A percentile compares a stretch with the other conserved stretches of the same genome.
These are phyloP conservation scores for Serilophus lunatus DNA, from an alignment of 2,113 vertebrate species.

Conservation along the genomic window DNA sequence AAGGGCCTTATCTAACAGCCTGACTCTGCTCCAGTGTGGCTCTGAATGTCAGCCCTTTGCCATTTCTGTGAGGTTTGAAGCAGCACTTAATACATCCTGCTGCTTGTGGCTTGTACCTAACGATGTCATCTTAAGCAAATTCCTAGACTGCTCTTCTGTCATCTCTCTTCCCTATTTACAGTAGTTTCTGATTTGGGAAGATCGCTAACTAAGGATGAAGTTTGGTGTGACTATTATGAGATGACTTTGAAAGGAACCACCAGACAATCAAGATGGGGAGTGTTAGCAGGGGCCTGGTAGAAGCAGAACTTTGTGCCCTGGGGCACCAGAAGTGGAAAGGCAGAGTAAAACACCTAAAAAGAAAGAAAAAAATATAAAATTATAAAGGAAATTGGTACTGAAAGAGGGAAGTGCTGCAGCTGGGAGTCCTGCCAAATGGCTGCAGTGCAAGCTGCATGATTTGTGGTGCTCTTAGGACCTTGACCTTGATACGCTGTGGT, in stretches of 20 bases:
- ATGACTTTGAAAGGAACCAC: not conserved
- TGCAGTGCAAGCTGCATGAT: not conserved
- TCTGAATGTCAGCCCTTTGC: not conserved
- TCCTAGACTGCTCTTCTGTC: not conserved
- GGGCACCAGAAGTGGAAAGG: not conserved
- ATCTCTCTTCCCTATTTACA: not conserved
- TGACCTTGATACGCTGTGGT: accelerated
- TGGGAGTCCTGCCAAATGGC: not conserved
- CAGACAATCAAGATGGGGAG: not conserved
- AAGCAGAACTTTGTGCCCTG: not conserved
- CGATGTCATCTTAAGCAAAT: not conserved
- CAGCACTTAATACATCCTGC: accelerated
- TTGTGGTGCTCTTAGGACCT: not conserved
- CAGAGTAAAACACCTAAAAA: not conserved
- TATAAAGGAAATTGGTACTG: not conserved
- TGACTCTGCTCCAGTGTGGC: accelerated
- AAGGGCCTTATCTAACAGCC: not conserved
- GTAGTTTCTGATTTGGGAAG: not conserved
- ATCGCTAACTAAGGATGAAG: not conserved
- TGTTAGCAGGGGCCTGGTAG: not conserved
- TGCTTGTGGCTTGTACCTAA: not conserved
- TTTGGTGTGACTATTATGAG: not conserved
- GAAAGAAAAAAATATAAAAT: not conserved
- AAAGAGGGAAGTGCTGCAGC: not conserved
- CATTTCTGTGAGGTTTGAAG: not conserved